Conservation (phyloP, 2,113 vertebrate species). For the Hystrix brachyura region DNA sequence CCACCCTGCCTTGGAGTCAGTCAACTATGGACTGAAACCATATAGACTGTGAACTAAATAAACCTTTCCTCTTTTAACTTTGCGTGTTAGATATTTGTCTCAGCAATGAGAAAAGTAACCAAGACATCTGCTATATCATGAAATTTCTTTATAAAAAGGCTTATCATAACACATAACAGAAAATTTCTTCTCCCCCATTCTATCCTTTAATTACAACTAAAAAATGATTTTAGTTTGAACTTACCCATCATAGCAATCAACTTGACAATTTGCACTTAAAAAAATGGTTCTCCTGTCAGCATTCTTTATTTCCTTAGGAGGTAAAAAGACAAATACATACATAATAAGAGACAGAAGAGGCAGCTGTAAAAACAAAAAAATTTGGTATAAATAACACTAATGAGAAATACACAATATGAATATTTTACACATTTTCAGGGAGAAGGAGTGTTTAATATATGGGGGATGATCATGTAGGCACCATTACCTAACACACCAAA, state of each 20-base stretch:
- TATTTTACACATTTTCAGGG: background rate
- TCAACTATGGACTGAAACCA: no score
- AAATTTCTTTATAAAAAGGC: conserved; percentile 11
- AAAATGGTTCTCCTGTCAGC: conserved; percentile 92
- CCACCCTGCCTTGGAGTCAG: no score
- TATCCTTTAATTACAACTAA: conserved; percentile 48
- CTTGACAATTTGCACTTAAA: conserved; percentile 91
- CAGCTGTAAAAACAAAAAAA: background rate
- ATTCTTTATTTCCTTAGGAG: conserved; percentile 92
- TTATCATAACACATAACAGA: background rate
- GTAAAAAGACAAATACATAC: conserved; percentile 40
- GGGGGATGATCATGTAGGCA: background rate
- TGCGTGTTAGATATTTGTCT: no score
- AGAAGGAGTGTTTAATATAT: background rate
- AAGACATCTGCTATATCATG: conserved; percentile 21
- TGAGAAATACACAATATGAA: background rate
- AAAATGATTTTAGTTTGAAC: conserved; percentile 80
- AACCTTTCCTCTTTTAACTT: no score
- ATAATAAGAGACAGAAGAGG: background rate
- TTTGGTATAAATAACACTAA: conserved; percentile 12
- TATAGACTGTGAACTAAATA: no score
- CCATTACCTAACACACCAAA: background rate
- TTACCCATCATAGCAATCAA: conserved; percentile 95
- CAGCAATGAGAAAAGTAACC: no score
- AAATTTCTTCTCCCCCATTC: background rate